Base-by-base conservation (phyloP, 2,797 vertebrate genomes). In the Hylomyscus alleni region DNA sequence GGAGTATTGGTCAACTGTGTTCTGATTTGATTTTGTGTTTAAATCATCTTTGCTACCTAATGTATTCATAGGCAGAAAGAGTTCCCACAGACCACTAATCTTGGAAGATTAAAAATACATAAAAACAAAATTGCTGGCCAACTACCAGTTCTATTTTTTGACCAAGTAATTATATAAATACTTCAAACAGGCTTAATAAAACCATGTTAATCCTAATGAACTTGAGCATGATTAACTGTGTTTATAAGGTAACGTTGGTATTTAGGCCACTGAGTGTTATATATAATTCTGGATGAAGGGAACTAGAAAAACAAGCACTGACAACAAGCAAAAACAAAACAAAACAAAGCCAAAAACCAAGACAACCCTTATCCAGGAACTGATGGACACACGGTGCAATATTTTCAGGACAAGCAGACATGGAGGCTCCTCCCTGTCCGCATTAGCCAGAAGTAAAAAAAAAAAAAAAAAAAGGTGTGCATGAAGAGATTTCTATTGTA, bases 111-210 rank as follows among this genome's bases (percentile, higher is more conserved):
- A 87, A 77, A 94, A 93, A 34, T n/a, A 88, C 54, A 54, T 94
- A 31, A 89, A 83, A 73, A 72, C 72, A n/a, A 58, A 69, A 60
- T 34, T 92, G 56, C 90, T n/a, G 14, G 58, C 4, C 10, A 77
- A 89, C 37, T 2, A 62, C 50, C 47, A 89, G 22, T 44, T 95
- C 15, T 44, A 84, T 85, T 94, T 95, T 93, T 82, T 91, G 40
- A 44, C 89, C 37, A 95, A 77, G 92, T 94, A 77, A 76, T 83
- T 31, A 84, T 13, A 34, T 88, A 58, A 22, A 65, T 91, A 67
- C 11, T 94, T 82, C 26, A 83, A 94, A 87, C 7, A 47, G 65
- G 85, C 14, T 56, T 87, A 95, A 93, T 37, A 84, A 90, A 92
- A 67, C 17, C 4, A 0, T 50, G 26, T 83, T 94, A 82, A 93